Evolutionary conservation across 2,888 invertebrate genomes (phyloP).

Genomic region (Caenorhabditis sp.): DNA sequence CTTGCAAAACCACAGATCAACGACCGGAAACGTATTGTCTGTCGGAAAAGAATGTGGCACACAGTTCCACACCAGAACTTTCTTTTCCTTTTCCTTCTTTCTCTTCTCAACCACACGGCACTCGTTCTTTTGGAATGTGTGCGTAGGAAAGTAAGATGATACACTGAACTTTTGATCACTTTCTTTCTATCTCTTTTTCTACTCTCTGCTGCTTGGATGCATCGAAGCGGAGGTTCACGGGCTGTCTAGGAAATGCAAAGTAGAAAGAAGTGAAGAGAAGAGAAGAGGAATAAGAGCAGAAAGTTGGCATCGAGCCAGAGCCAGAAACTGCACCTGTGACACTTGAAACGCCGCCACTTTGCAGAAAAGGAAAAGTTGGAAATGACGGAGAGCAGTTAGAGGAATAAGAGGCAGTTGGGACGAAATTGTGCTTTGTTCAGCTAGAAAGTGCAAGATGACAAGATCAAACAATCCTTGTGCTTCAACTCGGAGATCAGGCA

Average conservation of each 20-base stretch:
- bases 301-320: constrained; percentile 7
- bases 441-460: no score
- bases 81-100: neutral
- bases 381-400: constrained; percentile 7
- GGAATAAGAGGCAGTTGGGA: neutral
- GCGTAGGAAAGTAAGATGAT: constrained; percentile 44
- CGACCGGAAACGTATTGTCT: constrained; percentile 36
- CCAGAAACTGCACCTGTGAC: constrained; percentile 19
- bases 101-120: constrained; percentile 42
- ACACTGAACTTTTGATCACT: constrained; percentile 49
- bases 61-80: constrained; percentile 11
- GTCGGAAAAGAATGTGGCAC: constrained; percentile 16
- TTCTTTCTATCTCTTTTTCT: constrained; percentile 22
- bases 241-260: constrained; percentile 52
- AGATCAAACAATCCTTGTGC: neutral
- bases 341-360: constrained; percentile 17
- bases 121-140: constrained; percentile 25
- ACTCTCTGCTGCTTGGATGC: constrained; percentile 10
- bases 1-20: constrained; percentile 31
- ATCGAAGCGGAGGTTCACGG: constrained; percentile 39
- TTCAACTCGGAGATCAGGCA: neutral
- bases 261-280: constrained; percentile 10
- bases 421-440: neutral
- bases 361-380: constrained; percentile 4
- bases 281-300: neutral